Evolutionary conservation across 2,113 vertebrate species (phyloP).

Genomic region (Zosterops borbonicus): DNA sequence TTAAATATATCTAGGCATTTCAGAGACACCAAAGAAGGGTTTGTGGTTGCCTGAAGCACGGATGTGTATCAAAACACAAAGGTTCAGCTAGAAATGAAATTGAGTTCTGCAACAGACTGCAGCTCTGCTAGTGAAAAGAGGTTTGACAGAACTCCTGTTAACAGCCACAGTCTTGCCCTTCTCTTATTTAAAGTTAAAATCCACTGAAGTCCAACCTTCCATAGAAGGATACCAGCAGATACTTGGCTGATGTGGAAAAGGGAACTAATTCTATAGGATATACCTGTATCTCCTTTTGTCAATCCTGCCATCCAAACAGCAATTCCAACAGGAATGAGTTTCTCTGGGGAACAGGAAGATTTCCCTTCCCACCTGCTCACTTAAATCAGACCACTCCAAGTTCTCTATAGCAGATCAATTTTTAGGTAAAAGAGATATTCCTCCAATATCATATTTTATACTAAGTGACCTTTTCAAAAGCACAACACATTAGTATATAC

Average conservation of each 20-base stretch:
- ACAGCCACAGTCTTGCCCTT: neutral
- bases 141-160: neutral
- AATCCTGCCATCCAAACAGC: neutral
- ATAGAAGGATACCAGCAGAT: too few relatives aligned
- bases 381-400: neutral
- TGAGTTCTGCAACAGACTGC: neutral
- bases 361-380: neutral
- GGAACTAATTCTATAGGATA: neutral
- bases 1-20: neutral
- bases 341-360: neutral
- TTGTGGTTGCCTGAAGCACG: neutral
- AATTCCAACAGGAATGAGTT: neutral
- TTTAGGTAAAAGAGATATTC: neutral
- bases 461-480: neutral
- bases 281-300: neutral
- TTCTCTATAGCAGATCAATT: fast-evolving
- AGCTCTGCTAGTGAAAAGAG: neutral
- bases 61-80: neutral
- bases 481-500: neutral
- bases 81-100: neutral
- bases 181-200: too few relatives aligned
- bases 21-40: neutral
- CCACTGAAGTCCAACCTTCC: too few relatives aligned
- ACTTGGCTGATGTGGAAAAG: neutral
- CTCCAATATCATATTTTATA: neutral